Base-by-base conservation (phyloP, 2,888 invertebrate species). In the Elgonia sp. region DNA sequence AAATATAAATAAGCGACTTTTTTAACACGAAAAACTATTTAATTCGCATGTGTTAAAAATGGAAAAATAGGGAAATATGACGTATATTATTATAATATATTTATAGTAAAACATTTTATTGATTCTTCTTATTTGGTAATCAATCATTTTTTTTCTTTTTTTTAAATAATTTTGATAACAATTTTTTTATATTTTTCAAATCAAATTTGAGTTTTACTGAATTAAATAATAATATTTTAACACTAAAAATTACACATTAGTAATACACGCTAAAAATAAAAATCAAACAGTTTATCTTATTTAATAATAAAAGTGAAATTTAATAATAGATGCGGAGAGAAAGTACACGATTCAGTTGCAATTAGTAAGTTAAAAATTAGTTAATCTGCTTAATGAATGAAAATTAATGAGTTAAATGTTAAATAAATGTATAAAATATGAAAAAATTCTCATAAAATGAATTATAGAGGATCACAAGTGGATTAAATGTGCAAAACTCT, bases 1-100 rank as follows among this genome's bases (percentile, higher is more conserved):
- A 55, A 72, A 29, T 39, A 55, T 57, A 72, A 72, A 72, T 53
- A 39, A 55, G 20, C 21, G 8, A 1, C 37, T 70, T 53, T 70
- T 53, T 29, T 29, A n/a, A 16, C n/a, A 37, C 6, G 37, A 18
- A 60, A 60, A 29, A 57, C 16, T 46, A 46, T 46, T 46, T 16
- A 46, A 29, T 29, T 29, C 29, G 29, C 29, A 29, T 29, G 5
- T 3, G 29, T 29, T 29, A 29, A 29, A 29, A 29, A 29, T 29
- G 29, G 29, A 29, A 29, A 29, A 29, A 29, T 29, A 1, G 29
- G 5, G 29, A 29, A 29, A 29, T 1, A 29, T 29, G 29, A 29
- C 29, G 29, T 29, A 5, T 29, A 29, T 3, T 29, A 29, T 29
- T 29, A 1, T 5, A 29, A 29, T 29, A 29, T 29, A 29, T 29